phyloP scores from a whole-genome alignment of 2,113 vertebrate genomes.

The Tragelaphus imberbis region DNA sequence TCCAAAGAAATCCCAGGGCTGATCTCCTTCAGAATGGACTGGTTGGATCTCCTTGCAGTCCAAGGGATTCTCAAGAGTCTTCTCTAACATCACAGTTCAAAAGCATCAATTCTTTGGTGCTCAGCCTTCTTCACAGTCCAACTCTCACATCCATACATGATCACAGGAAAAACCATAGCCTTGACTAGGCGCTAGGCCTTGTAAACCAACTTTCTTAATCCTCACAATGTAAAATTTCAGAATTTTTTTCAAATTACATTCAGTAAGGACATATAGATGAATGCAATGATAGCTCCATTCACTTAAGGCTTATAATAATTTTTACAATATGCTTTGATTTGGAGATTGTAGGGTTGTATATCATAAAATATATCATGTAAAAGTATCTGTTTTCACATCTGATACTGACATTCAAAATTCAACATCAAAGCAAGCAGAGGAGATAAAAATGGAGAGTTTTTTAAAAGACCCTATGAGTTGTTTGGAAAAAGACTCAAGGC shows the following conservation, averaged over 20 bases:
- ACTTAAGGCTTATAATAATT: background rate
- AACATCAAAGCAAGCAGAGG: background rate
- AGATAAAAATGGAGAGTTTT: background rate
- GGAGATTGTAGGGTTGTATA: background rate
- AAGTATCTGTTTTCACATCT: background rate
- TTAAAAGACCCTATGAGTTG: background rate
- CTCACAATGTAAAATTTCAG: background rate
- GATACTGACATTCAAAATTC: conserved; percentile 8
- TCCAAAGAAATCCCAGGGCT: no score
- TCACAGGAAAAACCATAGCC: no score
- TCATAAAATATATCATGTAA: background rate
- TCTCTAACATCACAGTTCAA: no score
- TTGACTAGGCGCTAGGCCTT: background rate
- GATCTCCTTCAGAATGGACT: no score
- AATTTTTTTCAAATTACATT: background rate
- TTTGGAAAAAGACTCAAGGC: background rate
- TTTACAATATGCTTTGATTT: background rate
- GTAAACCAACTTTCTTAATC: background rate
- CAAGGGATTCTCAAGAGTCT: no score
- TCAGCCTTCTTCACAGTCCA: no score
- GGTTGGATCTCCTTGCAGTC: no score
- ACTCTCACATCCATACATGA: no score
- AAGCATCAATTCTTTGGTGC: no score
- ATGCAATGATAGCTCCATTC: background rate
- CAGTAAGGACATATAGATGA: background rate